phyloP scores from a whole-genome alignment of 2,797 vertebrate genomes.

The Rallus crepitans region DNA sequence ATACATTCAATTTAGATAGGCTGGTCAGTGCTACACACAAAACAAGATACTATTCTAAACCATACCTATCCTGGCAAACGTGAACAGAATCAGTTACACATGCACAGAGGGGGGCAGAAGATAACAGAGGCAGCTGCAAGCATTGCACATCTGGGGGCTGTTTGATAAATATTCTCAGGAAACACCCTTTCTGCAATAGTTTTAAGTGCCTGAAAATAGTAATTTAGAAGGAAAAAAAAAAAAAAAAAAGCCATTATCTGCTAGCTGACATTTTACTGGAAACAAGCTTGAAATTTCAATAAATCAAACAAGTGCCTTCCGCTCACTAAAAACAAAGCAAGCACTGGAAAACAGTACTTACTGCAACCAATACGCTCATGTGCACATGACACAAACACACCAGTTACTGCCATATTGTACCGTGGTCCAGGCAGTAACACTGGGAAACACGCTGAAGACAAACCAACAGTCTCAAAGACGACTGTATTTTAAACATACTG shows the following conservation, averaged over 20 bases:
- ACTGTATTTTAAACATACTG: not conserved
- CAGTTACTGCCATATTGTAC: not conserved
- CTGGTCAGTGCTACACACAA: not conserved
- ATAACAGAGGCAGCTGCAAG: slow-evolving; percentile 1
- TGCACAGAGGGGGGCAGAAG: not conserved
- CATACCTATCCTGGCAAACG: not conserved
- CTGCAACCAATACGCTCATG: not conserved
- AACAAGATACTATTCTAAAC: not conserved
- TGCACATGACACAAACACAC: not conserved
- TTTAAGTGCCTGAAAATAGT: not conserved
- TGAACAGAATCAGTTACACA: not conserved
- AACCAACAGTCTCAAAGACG: not conserved
- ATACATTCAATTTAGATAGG: not conserved
- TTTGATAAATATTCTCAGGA: slow-evolving; percentile 15
- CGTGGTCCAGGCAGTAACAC: not conserved
- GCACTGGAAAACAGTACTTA: not conserved
- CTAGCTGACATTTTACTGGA: not conserved
- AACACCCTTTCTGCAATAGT: not conserved
- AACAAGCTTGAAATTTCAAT: not conserved
- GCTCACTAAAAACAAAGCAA: not conserved
- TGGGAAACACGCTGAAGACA: not conserved
- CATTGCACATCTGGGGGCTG: not conserved
- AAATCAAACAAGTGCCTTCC: not conserved
- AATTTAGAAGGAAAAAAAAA: not conserved
- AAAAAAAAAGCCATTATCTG: not conserved